Evolutionary conservation across 2,888 invertebrate species (phyloP).

Genomic region (Dryadula phaetusa): DNA sequence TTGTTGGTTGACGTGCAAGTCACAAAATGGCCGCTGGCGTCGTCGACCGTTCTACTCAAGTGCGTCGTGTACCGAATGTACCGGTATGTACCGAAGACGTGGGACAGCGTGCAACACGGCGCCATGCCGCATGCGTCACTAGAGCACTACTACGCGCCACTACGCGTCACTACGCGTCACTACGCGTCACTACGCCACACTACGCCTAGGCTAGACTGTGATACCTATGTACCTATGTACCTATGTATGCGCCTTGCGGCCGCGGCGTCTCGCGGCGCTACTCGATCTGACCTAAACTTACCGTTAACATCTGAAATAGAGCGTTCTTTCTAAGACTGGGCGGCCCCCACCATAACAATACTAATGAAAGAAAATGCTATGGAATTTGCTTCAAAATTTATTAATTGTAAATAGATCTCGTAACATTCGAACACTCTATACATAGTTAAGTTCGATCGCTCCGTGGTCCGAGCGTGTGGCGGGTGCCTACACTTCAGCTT

Average conservation of each 20-base stretch:
- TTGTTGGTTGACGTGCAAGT: conserved; percentile 58
- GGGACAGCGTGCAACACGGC: conserved; percentile 54
- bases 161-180: conserved; percentile 52
- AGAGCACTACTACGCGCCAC: conserved; percentile 41
- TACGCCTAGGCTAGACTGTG: conserved; percentile 11
- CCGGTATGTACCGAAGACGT: conserved; percentile 53
- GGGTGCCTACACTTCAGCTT: conserved; percentile 68
- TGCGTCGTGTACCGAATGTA: conserved; percentile 47
- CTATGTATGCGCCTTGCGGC: conserved; percentile 40
- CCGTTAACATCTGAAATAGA: conserved; percentile 85
- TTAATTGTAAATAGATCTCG: conserved; percentile 73
- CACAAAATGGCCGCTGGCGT: conserved; percentile 73
- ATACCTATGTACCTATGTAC: conserved; percentile 25
- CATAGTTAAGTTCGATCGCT: conserved; percentile 49
- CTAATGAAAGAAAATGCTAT: conserved; percentile 76
- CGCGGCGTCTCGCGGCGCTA: conserved; percentile 53
- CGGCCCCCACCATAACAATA: conserved; percentile 74
- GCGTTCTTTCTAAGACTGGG: conserved; percentile 73
- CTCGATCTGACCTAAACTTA: conserved; percentile 78
- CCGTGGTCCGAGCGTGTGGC: conserved; percentile 61
- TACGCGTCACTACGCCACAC: conserved; percentile 39
- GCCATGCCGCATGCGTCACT: conserved; percentile 54
- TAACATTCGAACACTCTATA: conserved; percentile 73
- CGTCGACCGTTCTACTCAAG: conserved; percentile 47
- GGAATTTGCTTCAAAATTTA: conserved; percentile 79